phyloP scores from a whole-genome alignment of 2,888 invertebrate genomes.

The Antitype chi region DNA sequence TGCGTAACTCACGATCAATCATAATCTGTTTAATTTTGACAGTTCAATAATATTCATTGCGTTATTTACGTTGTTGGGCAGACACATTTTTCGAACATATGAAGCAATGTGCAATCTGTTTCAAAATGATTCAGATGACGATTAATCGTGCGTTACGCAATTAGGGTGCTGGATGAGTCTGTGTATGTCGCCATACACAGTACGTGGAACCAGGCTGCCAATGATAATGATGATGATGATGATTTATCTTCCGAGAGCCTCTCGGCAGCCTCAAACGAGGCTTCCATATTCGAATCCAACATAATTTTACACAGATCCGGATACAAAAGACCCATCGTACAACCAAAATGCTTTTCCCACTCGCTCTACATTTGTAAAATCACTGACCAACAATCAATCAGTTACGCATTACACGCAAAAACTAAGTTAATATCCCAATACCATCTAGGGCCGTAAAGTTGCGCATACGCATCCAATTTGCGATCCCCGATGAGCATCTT shows the following conservation, averaged over 20 bases:
- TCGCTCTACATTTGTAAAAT: not conserved
- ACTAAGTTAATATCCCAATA: conserved; percentile 22
- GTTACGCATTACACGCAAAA: conserved; percentile 25
- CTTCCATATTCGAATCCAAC: not conserved
- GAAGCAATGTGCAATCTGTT: too few species aligned
- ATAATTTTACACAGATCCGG: not conserved
- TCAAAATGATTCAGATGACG: too few species aligned
- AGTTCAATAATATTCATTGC: too few species aligned
- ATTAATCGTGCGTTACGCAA: too few species aligned
- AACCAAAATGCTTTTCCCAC: too few species aligned
- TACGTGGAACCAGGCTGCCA: not conserved
- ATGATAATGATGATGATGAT: not conserved
- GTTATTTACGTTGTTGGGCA: too few species aligned
- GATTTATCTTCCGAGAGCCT: not conserved
- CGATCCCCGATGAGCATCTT: conserved; percentile 59
- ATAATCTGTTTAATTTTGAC: too few species aligned
- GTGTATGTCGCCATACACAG: not conserved
- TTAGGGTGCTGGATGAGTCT: too few species aligned
- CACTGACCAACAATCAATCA: not conserved
- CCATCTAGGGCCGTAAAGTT: conserved; percentile 44
- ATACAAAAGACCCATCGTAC: too few species aligned
- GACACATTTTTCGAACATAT: too few species aligned
- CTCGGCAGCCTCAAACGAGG: not conserved
- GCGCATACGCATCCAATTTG: conserved; percentile 60
- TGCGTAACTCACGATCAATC: too few species aligned